Conservation (phyloP, 1,140 invertebrate genomes). For the Euwallacea similis region DNA sequence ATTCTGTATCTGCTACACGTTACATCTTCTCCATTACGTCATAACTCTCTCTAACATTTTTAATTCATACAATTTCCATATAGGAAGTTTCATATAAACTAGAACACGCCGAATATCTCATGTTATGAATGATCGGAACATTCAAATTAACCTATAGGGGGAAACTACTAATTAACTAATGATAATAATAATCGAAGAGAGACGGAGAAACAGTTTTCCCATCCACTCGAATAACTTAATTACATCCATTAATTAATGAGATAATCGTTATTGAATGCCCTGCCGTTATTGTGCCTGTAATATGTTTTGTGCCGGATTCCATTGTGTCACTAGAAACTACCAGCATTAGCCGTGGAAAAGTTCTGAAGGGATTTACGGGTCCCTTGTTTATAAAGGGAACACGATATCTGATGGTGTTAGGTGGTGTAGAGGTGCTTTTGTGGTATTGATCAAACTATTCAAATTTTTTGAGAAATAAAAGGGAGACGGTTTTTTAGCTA, state of each 20-base stretch:
- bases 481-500: too few species aligned
- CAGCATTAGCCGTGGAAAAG: background rate
- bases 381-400: background rate
- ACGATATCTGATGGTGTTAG: background rate
- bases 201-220: slow-evolving; percentile 1
- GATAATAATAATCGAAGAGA: too few species aligned
- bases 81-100: background rate
- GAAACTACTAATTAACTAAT: slow-evolving; percentile 1
- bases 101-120: background rate
- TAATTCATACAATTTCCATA: too few species aligned
- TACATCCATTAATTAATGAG: slow-evolving; percentile 3
- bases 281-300: background rate
- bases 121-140: background rate
- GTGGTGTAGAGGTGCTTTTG: background rate
- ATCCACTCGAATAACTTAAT: background rate
- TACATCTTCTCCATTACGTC: too few species aligned
- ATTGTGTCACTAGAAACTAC: slow-evolving; percentile 10
- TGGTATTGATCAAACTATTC: slow-evolving; percentile 4
- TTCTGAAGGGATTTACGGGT: background rate
- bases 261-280: slow-evolving; percentile 7
- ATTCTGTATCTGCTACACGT: too few species aligned
- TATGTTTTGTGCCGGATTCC: background rate
- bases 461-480: background rate
- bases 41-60: too few species aligned
- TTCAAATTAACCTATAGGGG: slow-evolving; percentile 8